Percentiles rank a stretch among this genome's conserved stretches.
These are phyloP conservation scores for Mesopsocus fuscifrons DNA, from an alignment of 2,888 invertebrate species.

Conservation along the genomic window DNA sequence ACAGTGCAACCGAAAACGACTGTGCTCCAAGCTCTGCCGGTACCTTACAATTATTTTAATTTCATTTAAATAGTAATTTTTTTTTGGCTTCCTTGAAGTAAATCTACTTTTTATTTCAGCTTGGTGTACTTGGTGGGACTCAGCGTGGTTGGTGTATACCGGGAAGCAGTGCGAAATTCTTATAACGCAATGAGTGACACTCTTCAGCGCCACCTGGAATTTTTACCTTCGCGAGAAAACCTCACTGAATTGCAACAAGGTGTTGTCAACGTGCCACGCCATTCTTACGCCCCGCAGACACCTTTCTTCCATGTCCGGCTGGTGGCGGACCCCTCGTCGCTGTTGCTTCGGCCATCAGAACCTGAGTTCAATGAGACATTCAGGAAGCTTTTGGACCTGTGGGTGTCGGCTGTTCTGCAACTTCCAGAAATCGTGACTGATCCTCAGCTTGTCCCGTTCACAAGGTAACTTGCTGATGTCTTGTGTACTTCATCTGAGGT, in stretches of 20 bases:
- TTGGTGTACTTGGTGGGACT: conserved; percentile 54
- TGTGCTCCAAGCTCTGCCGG: conserved; percentile 29
- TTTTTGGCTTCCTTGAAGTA: no score
- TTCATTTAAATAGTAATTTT: no score
- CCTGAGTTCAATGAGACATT: conserved; percentile 36
- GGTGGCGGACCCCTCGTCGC: conserved; percentile 22
- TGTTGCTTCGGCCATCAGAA: conserved; percentile 39
- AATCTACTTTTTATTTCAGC: conserved; percentile 24
- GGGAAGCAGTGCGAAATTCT: conserved; percentile 41
- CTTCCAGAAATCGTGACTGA: conserved; percentile 56
- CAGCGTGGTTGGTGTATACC: conserved; percentile 46
- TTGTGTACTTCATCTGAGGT: no score
- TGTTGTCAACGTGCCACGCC: conserved; percentile 30
- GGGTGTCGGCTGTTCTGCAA: conserved; percentile 46
- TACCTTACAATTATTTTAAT: no score
- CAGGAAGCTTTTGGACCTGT: conserved; percentile 38
- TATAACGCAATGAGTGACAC: conserved; percentile 35
- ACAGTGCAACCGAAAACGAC: conserved; percentile 63
- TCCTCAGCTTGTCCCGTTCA: conserved; percentile 38
- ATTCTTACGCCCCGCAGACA: conserved; percentile 30
- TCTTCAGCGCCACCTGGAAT: conserved; percentile 32
- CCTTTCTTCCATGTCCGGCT: conserved; percentile 42
- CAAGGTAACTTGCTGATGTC: no score
- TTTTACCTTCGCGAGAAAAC: conserved; percentile 29
- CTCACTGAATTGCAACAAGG: conserved; percentile 26